Evolutionary conservation across 2,113 vertebrate species (phyloP).

Genomic region (Pseudois nayaur): DNA sequence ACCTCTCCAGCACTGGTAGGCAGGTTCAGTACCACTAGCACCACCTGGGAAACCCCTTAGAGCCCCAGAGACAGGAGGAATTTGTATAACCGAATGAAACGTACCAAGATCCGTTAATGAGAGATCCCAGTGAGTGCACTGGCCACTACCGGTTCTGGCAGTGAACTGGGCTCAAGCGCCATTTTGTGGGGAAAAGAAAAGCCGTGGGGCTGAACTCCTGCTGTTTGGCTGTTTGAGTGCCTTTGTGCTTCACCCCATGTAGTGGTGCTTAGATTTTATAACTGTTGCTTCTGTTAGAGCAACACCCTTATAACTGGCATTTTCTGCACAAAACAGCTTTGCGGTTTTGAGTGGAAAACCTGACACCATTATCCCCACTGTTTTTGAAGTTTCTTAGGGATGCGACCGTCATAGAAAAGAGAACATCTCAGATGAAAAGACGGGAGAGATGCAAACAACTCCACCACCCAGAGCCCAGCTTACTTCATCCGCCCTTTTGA

Average conservation of each 20-base stretch:
- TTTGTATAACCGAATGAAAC: background rate
- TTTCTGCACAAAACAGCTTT: background rate
- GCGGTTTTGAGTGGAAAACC: background rate
- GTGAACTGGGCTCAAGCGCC: background rate
- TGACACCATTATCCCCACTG: background rate
- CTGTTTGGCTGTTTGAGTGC: background rate
- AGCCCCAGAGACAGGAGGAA: background rate
- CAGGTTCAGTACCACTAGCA: background rate
- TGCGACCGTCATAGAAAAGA: background rate
- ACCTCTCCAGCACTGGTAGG: background rate
- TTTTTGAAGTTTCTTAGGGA: background rate
- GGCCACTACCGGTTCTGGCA: rapidly evolving
- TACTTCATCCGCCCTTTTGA: background rate
- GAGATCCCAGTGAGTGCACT: background rate
- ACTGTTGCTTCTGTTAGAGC: background rate
- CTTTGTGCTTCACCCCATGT: background rate
- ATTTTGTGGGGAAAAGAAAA: background rate
- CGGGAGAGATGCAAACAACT: rapidly evolving
- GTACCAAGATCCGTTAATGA: background rate
- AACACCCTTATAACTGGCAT: background rate
- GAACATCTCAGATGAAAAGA: background rate
- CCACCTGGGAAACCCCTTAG: background rate
- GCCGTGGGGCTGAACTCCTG: background rate
- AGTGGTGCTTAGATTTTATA: background rate
- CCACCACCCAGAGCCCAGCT: background rate